phyloP scores from a whole-genome alignment of 2,888 invertebrate genomes.

The Trachelus troglodyta region DNA sequence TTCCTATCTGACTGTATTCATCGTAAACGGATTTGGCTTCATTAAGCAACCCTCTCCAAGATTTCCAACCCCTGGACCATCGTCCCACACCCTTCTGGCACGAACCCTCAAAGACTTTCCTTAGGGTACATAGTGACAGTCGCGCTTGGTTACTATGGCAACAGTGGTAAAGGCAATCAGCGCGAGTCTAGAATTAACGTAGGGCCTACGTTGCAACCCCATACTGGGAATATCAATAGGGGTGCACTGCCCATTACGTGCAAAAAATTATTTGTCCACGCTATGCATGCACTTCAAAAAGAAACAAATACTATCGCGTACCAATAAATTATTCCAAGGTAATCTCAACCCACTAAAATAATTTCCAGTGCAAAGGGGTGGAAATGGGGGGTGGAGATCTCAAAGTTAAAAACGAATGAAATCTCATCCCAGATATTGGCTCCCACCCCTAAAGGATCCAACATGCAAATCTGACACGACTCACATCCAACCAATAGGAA shows the following conservation, averaged over 20 bases:
- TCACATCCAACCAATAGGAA: background rate
- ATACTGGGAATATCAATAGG: background rate
- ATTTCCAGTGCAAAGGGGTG: background rate
- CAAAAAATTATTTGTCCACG: background rate
- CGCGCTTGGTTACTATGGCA: slow-evolving; percentile 50
- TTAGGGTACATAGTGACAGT: slow-evolving; percentile 5
- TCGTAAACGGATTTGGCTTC: slow-evolving; percentile 65
- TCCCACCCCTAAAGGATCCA: background rate
- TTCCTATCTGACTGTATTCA: slow-evolving; percentile 45
- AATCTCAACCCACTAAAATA: background rate
- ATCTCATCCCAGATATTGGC: background rate
- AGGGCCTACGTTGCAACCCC: slow-evolving; percentile 1
- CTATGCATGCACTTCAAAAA: background rate
- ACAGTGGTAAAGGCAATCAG: slow-evolving; percentile 55
- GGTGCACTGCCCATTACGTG: background rate
- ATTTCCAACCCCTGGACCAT: slow-evolving; percentile 31
- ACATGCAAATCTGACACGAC: background rate
- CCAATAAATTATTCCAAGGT: background rate
- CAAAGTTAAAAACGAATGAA: background rate
- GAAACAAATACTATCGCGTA: background rate
- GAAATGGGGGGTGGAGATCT: background rate
- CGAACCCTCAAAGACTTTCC: slow-evolving; percentile 24
- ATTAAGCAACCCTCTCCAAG: slow-evolving; percentile 56
- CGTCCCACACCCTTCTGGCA: slow-evolving; percentile 40
- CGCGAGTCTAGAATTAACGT: slow-evolving; percentile 48